phyloP scores from a whole-genome alignment of 2,888 invertebrate genomes.

The Hoplodrina blanda region DNA sequence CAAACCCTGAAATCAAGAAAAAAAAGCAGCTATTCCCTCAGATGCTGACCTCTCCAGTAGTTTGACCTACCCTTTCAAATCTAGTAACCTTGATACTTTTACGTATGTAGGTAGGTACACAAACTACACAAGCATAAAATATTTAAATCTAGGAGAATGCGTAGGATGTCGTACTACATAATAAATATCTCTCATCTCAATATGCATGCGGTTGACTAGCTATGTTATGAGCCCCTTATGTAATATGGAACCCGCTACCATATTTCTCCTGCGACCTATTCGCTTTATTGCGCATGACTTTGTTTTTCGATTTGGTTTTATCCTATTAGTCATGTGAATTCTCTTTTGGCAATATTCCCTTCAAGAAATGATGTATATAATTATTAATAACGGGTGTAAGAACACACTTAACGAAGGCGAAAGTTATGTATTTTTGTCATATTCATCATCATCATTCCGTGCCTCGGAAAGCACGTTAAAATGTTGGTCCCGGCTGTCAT shows the following conservation, averaged over 20 bases:
- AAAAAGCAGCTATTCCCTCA: too few relatives aligned
- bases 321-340: constrained; percentile 4
- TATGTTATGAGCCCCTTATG: constrained; percentile 28
- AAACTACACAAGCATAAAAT: constrained; percentile 20
- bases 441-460: too few relatives aligned
- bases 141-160: constrained; percentile 18
- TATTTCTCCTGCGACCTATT: constrained; percentile 3
- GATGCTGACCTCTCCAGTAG: not conserved
- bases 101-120: not conserved
- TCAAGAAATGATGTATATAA: not conserved
- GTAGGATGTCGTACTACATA: constrained; percentile 30
- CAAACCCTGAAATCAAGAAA: too few relatives aligned
- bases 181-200: constrained; percentile 35
- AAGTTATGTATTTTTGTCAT: too few relatives aligned
- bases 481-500: too few relatives aligned
- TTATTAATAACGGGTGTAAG: too few relatives aligned
- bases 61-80: too few relatives aligned
- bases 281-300: constrained; percentile 3
- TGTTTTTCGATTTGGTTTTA: constrained; percentile 24
- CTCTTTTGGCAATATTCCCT: not conserved
- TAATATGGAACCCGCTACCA: constrained; percentile 22
- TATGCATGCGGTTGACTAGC: constrained; percentile 9
- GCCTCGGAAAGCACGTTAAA: too few relatives aligned
- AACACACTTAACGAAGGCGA: too few relatives aligned
- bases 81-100: not conserved